Evolutionary conservation across 2,113 vertebrate species (phyloP).

Genomic region (Etheostoma cragini): DNA sequence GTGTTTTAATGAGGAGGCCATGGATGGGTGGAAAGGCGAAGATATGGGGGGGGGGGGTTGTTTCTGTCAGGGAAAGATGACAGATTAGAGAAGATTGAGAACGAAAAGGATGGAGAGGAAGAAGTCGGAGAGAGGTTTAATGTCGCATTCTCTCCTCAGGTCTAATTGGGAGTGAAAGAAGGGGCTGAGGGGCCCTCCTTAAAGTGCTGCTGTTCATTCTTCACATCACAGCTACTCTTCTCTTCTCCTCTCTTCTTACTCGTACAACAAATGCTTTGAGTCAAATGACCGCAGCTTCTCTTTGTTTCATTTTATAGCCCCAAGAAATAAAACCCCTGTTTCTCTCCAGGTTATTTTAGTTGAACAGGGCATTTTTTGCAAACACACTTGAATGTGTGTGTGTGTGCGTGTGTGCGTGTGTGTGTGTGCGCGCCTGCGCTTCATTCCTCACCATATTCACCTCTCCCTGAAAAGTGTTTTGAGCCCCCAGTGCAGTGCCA

Average conservation of each 20-base stretch:
- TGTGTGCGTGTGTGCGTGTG: not conserved
- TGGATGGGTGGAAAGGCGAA: constrained; percentile 38
- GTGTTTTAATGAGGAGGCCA: constrained; percentile 73
- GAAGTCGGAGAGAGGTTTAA: constrained; percentile 39
- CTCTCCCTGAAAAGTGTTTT: constrained; percentile 52
- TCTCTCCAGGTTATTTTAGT: constrained; percentile 27
- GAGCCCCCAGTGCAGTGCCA: constrained; percentile 56
- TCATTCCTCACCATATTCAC: constrained; percentile 57
- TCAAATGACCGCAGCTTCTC: not conserved
- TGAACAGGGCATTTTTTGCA: constrained; percentile 19
- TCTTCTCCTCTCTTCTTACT: not conserved
- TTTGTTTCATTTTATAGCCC: constrained; percentile 33
- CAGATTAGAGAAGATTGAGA: constrained; percentile 49
- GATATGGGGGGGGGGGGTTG: not conserved
- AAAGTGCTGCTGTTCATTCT: constrained; percentile 53
- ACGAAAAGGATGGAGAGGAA: constrained; percentile 34
- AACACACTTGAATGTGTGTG: constrained; percentile 16
- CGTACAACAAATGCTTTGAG: not conserved
- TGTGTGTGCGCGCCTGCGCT: not conserved
- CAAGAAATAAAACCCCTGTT: constrained; percentile 39
- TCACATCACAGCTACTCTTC: constrained; percentile 32
- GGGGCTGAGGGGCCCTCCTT: constrained; percentile 32
- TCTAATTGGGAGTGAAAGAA: constrained; percentile 68
- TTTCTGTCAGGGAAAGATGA: constrained; percentile 49
- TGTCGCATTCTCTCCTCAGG: constrained; percentile 51